These are phyloP conservation scores for Phylloscopus trochilus DNA, from an alignment of 2,113 vertebrate species.

Conservation along the genomic window DNA sequence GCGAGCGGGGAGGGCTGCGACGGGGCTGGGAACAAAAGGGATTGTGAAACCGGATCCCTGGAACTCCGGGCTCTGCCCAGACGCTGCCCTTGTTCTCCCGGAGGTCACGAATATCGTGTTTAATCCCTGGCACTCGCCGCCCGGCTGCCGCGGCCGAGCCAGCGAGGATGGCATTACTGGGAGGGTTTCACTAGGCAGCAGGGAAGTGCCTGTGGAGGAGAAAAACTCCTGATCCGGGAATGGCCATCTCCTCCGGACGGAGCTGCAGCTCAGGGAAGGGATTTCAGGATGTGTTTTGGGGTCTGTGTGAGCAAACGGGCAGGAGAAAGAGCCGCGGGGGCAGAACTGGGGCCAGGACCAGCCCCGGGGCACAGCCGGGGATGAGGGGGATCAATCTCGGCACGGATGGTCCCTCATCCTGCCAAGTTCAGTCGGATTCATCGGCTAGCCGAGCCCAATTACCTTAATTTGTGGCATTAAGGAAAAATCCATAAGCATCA, in stretches of 20 bases:
- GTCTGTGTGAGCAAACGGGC: not conserved
- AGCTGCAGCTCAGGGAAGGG: not conserved
- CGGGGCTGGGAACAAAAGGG: not conserved
- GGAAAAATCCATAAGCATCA: constrained; percentile 72
- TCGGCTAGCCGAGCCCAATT: constrained; percentile 40
- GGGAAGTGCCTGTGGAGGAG: not conserved
- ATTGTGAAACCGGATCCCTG: not conserved
- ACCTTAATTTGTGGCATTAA: constrained; percentile 72
- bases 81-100: not conserved
- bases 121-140: not conserved
- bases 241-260: not conserved
- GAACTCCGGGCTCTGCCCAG: not conserved
- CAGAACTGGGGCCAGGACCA: not conserved
- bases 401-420: not conserved
- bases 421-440: constrained; percentile 40
- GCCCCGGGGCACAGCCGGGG: not conserved
- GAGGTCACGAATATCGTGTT: not conserved
- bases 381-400: not conserved
- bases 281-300: not conserved
- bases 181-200: not conserved
- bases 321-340: not conserved
- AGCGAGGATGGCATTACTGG: not conserved
- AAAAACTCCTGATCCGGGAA: not conserved
- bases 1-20: not conserved
- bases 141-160: not conserved